phyloP scores from a whole-genome alignment of 2,888 invertebrate species.

The Polyploca ridens region DNA sequence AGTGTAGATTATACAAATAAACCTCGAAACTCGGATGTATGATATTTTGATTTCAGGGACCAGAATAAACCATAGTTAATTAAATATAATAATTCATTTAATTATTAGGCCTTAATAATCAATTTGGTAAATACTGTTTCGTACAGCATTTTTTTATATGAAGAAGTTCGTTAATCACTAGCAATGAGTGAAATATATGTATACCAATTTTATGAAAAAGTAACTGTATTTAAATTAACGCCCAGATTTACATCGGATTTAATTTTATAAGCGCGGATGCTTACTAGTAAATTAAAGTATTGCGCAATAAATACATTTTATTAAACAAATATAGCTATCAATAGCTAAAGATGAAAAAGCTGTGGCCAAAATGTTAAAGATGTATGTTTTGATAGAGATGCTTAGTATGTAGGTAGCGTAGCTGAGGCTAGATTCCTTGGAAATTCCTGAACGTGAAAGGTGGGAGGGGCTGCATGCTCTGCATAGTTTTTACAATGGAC shows the following conservation, averaged over 20 bases:
- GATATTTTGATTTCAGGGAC: too few species aligned
- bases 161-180: too few species aligned
- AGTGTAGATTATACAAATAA: too few species aligned
- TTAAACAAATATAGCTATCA: neutral
- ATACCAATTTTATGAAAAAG: too few species aligned
- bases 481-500: constrained; percentile 40
- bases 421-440: constrained; percentile 28
- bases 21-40: too few species aligned
- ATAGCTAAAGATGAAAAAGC: neutral
- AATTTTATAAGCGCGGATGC: neutral
- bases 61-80: too few species aligned
- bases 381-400: constrained; percentile 8
- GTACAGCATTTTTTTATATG: too few species aligned
- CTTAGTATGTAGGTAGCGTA: neutral
- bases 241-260: neutral
- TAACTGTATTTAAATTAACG: too few species aligned
- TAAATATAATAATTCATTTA: too few species aligned
- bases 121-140: too few species aligned
- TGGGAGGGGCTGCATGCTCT: constrained; percentile 61
- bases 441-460: constrained; percentile 34
- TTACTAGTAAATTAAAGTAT: neutral
- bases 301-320: neutral
- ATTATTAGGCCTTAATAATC: too few species aligned
- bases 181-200: too few species aligned
- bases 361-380: constrained; percentile 20